Conservation (phyloP, 1,140 invertebrate species). For the Globodera ellingtonae region DNA sequence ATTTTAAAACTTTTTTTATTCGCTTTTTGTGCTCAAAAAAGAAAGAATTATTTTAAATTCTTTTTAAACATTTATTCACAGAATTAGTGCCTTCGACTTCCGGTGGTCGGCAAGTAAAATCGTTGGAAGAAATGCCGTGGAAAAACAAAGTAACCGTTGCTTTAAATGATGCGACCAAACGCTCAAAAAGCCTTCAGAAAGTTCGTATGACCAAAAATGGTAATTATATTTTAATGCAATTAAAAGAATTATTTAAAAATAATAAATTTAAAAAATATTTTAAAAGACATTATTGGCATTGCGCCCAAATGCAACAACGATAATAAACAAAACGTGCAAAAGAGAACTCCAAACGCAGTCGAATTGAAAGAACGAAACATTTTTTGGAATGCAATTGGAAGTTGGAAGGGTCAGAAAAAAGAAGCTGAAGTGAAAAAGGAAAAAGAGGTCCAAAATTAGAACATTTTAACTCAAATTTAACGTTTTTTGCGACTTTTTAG, state of each 20-base stretch:
- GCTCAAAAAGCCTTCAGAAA: neutral
- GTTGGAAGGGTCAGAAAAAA: neutral
- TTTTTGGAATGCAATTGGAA: neutral
- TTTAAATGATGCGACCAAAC: neutral
- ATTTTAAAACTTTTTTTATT: too few relatives aligned
- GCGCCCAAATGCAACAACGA: neutral
- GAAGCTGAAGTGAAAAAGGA: neutral
- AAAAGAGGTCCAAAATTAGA: too few relatives aligned
- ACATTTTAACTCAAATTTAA: too few relatives aligned
- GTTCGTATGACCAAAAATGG: neutral
- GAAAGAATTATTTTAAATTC: too few relatives aligned
- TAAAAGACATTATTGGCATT: neutral
- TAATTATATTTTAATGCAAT: neutral
- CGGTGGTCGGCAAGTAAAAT: neutral
- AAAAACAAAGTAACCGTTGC: neutral
- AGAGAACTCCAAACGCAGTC: neutral
- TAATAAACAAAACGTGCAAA: neutral
- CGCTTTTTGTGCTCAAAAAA: too few relatives aligned
- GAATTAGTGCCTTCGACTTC: neutral
- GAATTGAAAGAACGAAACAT: neutral
- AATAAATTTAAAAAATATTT: neutral
- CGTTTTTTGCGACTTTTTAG: neutral
- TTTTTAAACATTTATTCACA: neutral
- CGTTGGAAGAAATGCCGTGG: neutral
- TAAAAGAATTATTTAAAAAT: neutral